Base-by-base conservation (phyloP, 2,888 invertebrate genomes). In the Apodemia duryi region DNA sequence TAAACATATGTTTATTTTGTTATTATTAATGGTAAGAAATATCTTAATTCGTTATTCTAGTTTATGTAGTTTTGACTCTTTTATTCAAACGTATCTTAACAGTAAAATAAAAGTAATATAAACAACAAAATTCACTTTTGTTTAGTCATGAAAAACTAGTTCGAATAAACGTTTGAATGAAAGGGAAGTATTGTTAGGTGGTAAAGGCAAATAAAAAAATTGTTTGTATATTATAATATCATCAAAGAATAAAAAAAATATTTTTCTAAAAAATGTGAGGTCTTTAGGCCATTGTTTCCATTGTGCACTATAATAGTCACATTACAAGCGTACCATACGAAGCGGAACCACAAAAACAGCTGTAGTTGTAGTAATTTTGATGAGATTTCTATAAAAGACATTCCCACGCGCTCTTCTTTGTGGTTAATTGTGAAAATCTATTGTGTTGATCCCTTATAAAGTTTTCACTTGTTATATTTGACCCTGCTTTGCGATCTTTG, bases 351-450 rank as follows among this genome's bases (percentile, higher is more conserved):
- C 86, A 88, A 84, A 81, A 83, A 83, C 76, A 70, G 73, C 74
- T 75, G 72, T 78, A 74, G 78, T 78, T 81, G 76, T 72, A 79
- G 82, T 74, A 83, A 86, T 86, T 88, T 82, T 80, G 80, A 80
- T 79, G 77, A 77, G 79, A 84, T 89, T 87, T 89, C 86, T 88
- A 80, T 83, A 79, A 81, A 60, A 76, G 63, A 72, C 76, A 79
- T 89, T 91, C 88, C 81, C 91, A 89, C 89, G 84, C 79, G 71
- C 81, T 84, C 80, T 83, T 83, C 74, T 79, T 79, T 83, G 88
- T 77, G 85, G 85, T 89, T 83, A 87, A 84, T 77, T 81, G 90
- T 88, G 89, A 89, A 90, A 91, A 86, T 80, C 81, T 79, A 86
- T 88, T 89, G 88, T 90, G 75, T 73, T 78, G 77, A 77, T 77